A percentile compares a stretch with the other conserved stretches of the same genome.
Evolutionary conservation across 2,888 invertebrate genomes (phyloP).

Genomic region (Helicoverpa assulta): DNA sequence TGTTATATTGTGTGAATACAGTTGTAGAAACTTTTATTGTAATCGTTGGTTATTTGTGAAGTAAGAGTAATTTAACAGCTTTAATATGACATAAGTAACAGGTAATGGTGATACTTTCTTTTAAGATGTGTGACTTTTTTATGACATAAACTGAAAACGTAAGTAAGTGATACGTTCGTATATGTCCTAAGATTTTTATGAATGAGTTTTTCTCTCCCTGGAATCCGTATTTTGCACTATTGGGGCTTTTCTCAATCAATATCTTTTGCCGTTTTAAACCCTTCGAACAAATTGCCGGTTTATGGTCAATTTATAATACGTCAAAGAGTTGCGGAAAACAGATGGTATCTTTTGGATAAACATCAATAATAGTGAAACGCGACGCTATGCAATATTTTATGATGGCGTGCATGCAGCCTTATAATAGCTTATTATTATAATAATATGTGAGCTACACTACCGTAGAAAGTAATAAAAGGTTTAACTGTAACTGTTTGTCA

Average conservation of each 20-base stretch:
- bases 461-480: not conserved
- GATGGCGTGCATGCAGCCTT: constrained; percentile 11
- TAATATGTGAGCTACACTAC: not conserved
- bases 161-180: too few species aligned
- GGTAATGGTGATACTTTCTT: too few species aligned
- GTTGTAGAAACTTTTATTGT: not conserved
- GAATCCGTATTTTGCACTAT: not conserved
- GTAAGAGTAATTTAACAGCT: not conserved
- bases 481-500: not conserved
- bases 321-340: constrained; percentile 36
- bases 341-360: constrained; percentile 35
- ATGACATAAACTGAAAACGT: too few species aligned
- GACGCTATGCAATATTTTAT: constrained; percentile 29
- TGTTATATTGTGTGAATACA: not conserved
- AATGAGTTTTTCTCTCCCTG: too few species aligned
- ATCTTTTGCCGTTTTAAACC: not conserved
- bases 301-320: constrained; percentile 8
- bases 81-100: too few species aligned
- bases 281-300: not conserved
- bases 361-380: constrained; percentile 30
- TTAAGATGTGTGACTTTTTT: too few species aligned
- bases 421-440: constrained; percentile 3
- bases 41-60: not conserved
- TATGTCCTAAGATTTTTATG: too few species aligned
- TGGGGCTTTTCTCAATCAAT: not conserved